A percentile compares a stretch with the other conserved stretches of the same genome.
Conservation (phyloP, 1,140 invertebrate genomes). For the Drosophila pectinifera region DNA sequence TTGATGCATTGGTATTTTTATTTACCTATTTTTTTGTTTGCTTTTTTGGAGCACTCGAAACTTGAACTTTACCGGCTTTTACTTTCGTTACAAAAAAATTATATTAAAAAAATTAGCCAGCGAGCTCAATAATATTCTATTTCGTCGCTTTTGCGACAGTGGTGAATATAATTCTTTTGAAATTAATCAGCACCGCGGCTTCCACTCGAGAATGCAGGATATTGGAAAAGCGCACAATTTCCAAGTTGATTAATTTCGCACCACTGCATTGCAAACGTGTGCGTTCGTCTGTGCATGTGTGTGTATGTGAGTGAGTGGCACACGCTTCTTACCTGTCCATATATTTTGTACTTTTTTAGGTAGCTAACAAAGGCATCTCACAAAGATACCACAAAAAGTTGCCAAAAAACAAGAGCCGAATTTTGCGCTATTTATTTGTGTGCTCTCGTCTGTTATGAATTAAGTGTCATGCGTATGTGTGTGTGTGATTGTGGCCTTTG, state of each 20-base stretch:
- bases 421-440: conserved; percentile 57
- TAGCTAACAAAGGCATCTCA: conserved; percentile 33
- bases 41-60: conserved; percentile 4
- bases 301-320: conserved; percentile 14
- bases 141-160: conserved; percentile 2
- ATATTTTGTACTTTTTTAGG: conserved; percentile 10
- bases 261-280: conserved; percentile 45
- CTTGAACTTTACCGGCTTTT: conserved; percentile 48
- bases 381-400: conserved; percentile 52
- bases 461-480: conserved; percentile 42
- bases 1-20: conserved; percentile 34
- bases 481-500: conserved; percentile 17
- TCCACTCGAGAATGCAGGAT: conserved; percentile 53
- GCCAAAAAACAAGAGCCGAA: conserved; percentile 41
- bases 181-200: conserved; percentile 28
- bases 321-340: conserved; percentile 56
- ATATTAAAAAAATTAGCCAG: conserved; percentile 8
- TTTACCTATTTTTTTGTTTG: not conserved
- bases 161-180: not conserved
- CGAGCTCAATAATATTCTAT: not conserved
- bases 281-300: conserved; percentile 10
- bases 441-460: conserved; percentile 55
- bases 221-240: conserved; percentile 71
- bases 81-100: conserved; percentile 35
- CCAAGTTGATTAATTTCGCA: conserved; percentile 67